Percentiles rank a stretch among this genome's conserved stretches.
phyloP scores from a whole-genome alignment of 2,888 invertebrate genomes.

The Monochamus alternatus region DNA sequence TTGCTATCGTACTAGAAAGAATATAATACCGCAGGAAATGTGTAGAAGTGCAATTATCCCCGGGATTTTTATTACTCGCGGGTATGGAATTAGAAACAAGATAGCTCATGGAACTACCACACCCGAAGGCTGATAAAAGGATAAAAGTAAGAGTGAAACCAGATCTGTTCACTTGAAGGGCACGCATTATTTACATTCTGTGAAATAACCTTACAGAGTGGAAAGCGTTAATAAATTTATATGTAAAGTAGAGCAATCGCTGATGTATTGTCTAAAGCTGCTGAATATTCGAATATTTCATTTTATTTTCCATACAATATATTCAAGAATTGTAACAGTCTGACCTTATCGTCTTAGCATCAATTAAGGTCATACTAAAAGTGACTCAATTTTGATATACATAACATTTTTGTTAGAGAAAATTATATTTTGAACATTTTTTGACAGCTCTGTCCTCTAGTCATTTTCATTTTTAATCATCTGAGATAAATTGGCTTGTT shows the following conservation, averaged over 20 bases:
- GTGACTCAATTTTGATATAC: too few species aligned
- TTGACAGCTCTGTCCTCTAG: too few species aligned
- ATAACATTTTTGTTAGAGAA: too few species aligned
- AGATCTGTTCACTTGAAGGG: constrained; percentile 40
- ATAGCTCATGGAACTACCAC: constrained; percentile 40
- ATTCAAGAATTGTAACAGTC: too few species aligned
- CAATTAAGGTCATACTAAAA: too few species aligned
- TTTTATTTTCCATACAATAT: too few species aligned
- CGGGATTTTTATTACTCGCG: constrained; percentile 6
- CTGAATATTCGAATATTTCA: too few species aligned
- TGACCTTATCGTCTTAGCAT: too few species aligned
- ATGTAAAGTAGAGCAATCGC: not conserved
- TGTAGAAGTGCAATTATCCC: constrained; percentile 22
- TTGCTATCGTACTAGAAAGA: not conserved
- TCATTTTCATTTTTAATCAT: too few species aligned
- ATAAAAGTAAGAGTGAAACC: constrained; percentile 44
- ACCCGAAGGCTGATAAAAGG: constrained; percentile 42
- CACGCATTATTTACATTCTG: constrained; percentile 37
- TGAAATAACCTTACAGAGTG: constrained; percentile 34
- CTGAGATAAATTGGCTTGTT: too few species aligned
- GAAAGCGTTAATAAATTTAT: constrained; percentile 30
- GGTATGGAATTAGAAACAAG: constrained; percentile 36
- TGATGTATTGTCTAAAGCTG: not conserved
- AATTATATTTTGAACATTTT: too few species aligned
- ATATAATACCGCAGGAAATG: constrained; percentile 27